Percentiles rank a stretch among this genome's conserved stretches.
These are phyloP conservation scores for Chamaea fasciata DNA, from an alignment of 2,113 vertebrate genomes.

Conservation along the genomic window DNA sequence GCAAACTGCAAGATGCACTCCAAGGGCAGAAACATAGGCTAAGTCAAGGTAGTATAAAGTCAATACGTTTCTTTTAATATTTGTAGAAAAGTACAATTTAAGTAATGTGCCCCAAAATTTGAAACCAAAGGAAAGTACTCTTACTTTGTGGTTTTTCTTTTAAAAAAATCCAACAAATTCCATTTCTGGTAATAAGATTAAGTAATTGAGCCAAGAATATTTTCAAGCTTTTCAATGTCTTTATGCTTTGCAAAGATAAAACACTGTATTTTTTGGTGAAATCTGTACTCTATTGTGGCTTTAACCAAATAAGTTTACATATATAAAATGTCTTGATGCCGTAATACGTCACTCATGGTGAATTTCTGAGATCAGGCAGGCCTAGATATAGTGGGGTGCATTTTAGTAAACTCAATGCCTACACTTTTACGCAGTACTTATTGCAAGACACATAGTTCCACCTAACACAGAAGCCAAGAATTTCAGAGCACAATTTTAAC, in stretches of 20 bases:
- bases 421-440: accelerated
- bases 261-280: neutral
- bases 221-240: neutral
- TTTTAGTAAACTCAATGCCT: neutral
- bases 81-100: neutral
- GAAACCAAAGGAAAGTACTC: neutral
- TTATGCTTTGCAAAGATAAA: neutral
- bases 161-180: neutral
- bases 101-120: neutral
- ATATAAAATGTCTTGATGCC: neutral
- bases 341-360: neutral
- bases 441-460: neutral
- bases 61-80: neutral
- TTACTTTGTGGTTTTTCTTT: neutral
- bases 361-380: neutral
- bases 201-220: neutral
- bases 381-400: neutral
- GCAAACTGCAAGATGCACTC: neutral
- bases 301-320: neutral
- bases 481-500: neutral
- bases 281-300: neutral
- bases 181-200: neutral
- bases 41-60: neutral
- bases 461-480: neutral
- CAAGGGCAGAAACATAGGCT: neutral